Evolutionary conservation across 1,140 invertebrate genomes (phyloP).

Genomic region (Tetranychus cinnabarinus): DNA sequence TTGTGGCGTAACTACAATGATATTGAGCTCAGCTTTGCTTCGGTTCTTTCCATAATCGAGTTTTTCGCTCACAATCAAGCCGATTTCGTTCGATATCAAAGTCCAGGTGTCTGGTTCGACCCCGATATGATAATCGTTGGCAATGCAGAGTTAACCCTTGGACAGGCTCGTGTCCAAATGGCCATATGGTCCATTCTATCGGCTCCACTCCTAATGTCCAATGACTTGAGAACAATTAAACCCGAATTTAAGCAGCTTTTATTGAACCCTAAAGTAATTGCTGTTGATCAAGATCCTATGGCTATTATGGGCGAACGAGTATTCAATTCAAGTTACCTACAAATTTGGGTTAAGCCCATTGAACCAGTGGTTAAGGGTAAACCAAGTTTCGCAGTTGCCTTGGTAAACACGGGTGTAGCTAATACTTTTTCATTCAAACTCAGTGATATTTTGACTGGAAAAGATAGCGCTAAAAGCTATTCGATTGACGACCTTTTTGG

Average conservation of each 20-base stretch:
- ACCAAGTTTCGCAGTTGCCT: conserved; percentile 6
- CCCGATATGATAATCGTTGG: conserved; percentile 24
- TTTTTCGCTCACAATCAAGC: conserved; percentile 28
- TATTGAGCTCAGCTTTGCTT: conserved; percentile 29
- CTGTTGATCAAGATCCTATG: conserved; percentile 20
- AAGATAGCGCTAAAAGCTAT: conserved; percentile 26
- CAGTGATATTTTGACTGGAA: neutral
- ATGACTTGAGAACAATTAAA: conserved; percentile 20
- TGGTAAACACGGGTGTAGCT: conserved; percentile 2
- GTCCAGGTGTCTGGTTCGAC: conserved; percentile 29
- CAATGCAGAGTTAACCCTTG: conserved; percentile 19
- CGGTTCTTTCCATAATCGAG: conserved; percentile 27
- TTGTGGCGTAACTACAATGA: conserved; percentile 35
- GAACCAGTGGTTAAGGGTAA: neutral
- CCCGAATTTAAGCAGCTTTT: conserved; percentile 18
- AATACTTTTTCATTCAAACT: neutral
- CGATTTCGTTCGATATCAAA: neutral
- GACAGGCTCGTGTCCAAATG: conserved; percentile 22
- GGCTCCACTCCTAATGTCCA: conserved; percentile 24
- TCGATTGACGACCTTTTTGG: conserved; percentile 65
- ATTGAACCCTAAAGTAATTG: conserved; percentile 19
- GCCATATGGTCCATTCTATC: conserved; percentile 24
- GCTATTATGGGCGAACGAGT: conserved; percentile 21
- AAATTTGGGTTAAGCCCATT: neutral
- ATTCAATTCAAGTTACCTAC: neutral